Evolutionary conservation across 2,113 vertebrate genomes (phyloP).

Genomic region (Cepphus grylle): DNA sequence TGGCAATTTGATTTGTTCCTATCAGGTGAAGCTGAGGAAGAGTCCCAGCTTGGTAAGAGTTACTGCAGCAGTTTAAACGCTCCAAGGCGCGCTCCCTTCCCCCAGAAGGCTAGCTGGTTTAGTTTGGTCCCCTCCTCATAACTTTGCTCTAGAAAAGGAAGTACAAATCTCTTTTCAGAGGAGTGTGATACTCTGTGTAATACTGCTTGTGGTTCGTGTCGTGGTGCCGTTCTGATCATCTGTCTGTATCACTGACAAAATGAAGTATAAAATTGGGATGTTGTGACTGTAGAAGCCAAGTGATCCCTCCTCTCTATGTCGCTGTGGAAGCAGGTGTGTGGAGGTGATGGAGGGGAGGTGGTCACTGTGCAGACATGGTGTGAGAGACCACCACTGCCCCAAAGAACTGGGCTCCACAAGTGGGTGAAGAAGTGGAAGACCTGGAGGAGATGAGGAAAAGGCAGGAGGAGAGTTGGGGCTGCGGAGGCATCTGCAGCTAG

Average conservation of each 20-base stretch:
- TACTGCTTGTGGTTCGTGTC: not conserved
- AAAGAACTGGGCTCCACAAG: not conserved
- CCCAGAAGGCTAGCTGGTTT: not conserved
- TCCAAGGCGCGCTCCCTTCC: not conserved
- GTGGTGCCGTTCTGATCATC: not conserved
- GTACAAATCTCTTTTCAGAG: not conserved
- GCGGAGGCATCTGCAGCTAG: not conserved
- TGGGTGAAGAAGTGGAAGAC: not conserved
- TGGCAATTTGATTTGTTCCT: conserved; percentile 12
- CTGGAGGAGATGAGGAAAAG: not conserved
- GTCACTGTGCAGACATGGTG: rapidly evolving
- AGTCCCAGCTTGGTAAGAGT: not conserved
- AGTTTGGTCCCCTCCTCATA: not conserved
- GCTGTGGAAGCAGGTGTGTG: not conserved
- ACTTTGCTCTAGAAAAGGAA: not conserved
- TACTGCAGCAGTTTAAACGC: not conserved
- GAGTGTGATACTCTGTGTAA: not conserved
- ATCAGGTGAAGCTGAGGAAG: not conserved
- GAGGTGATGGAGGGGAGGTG: not conserved
- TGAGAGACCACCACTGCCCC: not conserved
- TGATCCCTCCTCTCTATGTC: not conserved
- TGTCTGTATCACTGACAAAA: not conserved
- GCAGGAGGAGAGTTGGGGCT: not conserved
- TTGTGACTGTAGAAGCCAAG: not conserved
- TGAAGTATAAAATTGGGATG: not conserved